Evolutionary conservation across 92 coral and sea anemone species (phyloP), one percentile per base, ranked within the genome.

Genomic region (Umimayanthus kanabou): DNA sequence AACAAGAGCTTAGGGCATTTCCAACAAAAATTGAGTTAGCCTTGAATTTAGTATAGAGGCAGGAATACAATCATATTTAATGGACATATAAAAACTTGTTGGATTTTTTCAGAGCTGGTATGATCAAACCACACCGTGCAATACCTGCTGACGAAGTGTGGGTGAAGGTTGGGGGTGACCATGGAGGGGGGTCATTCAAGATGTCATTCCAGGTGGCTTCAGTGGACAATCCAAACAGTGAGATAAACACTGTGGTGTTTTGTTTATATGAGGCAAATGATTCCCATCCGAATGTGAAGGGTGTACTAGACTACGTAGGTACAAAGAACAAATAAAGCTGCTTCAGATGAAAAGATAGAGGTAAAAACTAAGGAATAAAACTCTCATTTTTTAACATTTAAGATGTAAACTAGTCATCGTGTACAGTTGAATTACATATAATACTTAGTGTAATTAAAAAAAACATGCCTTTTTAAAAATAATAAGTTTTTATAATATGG

Each of bases 281-380:
- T 3, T 74, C 79, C 18, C 6, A 30, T 28, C 79, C 37, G 11
- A 74, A 74, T 74, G 79, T 74, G 6, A 74, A 74, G 40, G 30
- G 43, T 33, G 49, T 14, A 3, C 50, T 74, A 2, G 79, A 37
- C 22, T n/a, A n/a, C n/a, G n/a, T n/a, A 33, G 49, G 20, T 74
- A 74, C 49, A 74, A 39, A 10, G 47, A 74, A 29, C 49, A 74
- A 16, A 33, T 74, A 33, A 37, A 74, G 20, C 23, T 74, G n/a
- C 49, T 74, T 37, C 79, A 74, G 47, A 74, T 74, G 79, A 9
- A 26, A 74, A 74, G 79, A 28, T 74, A 49, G 49, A 74, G 79
- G 49, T 74, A 74, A 33, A 33, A 33, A 11, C 16, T 2, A 20
- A 20, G 22, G n/a, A 66, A 66, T 66, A 33, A 33, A 33, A 33